phyloP scores from a whole-genome alignment of 2,888 invertebrate species.

The Caenorhabditis sp. region DNA sequence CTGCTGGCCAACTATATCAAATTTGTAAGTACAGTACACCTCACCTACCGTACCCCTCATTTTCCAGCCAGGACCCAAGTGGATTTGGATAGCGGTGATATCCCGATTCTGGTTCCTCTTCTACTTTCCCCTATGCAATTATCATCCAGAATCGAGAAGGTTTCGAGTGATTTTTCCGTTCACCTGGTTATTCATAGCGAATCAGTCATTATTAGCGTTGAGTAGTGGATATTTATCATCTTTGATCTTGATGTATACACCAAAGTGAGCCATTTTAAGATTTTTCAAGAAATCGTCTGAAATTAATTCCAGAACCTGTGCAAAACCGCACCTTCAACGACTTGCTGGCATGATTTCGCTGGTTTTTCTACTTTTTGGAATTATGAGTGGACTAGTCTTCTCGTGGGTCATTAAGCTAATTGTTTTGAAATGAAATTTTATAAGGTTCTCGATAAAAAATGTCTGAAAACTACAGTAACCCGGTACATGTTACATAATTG shows the following conservation, averaged over 20 bases:
- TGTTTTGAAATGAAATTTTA: not conserved
- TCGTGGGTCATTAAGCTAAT: slow-evolving; percentile 26
- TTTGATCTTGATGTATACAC: slow-evolving; percentile 90
- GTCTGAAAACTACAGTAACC: too few species aligned
- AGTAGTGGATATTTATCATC: slow-evolving; percentile 92
- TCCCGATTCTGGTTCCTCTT: slow-evolving; percentile 84
- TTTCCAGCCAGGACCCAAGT: slow-evolving; percentile 81
- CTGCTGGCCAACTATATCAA: slow-evolving; percentile 77
- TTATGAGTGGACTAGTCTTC: slow-evolving; percentile 24
- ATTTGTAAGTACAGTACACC: slow-evolving; percentile 16
- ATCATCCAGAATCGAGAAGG: slow-evolving; percentile 76
- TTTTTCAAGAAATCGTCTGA: not conserved
- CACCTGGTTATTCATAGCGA: slow-evolving; percentile 75
- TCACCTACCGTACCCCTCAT: not conserved
- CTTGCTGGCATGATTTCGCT: slow-evolving; percentile 36
- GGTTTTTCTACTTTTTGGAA: slow-evolving; percentile 31
- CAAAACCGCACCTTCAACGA: slow-evolving; percentile 21
- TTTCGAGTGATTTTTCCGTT: slow-evolving; percentile 81
- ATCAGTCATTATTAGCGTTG: slow-evolving; percentile 80
- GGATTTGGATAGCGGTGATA: slow-evolving; percentile 79
- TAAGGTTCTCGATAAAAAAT: too few species aligned
- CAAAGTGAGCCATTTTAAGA: slow-evolving; percentile 71
- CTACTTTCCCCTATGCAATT: slow-evolving; percentile 89
- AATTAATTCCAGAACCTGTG: slow-evolving; percentile 11
- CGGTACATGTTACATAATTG: too few species aligned